Base-by-base conservation (phyloP, 2,113 vertebrate species). In the Genyomyrus donnyi region DNA sequence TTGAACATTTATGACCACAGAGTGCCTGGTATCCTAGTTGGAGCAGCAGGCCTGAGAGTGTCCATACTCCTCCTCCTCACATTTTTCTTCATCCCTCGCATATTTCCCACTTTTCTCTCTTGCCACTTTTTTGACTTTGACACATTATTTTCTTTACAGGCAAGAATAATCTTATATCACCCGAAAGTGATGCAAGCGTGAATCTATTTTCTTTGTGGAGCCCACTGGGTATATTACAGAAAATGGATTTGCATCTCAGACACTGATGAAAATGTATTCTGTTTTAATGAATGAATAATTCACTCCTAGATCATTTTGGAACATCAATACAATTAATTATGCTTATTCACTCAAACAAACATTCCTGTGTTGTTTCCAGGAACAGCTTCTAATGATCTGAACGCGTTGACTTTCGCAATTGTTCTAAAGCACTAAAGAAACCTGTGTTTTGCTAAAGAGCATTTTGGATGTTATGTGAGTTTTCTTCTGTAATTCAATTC, bases 141-240 rank as follows among this genome's bases (percentile, higher is more conserved):
- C 94, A 92, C 93, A 94, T 94, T 84, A 93, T 94, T 95, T 92
- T 90, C 92, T 91, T 1, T 10, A 27, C 90, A 89, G 62, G 77
- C 31, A 92, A 93, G 91, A 93, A 91, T 92, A 87, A 83, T 91
- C 84, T 90, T 89, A 91, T 92, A 93, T 94, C 93, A 92, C 90
- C 92, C 62, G 89, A 90, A 89, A 91, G 86, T 84, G 92, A 91
- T 91, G 83, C 39, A 49, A 21, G 83, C 58, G 77, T 87, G 91
- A 91, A 92, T 92, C 93, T 89, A 92, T 92, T 90, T 27, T 91
- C 91, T 87, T 89, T 3, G 74, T 85, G 92, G 74, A 92, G 92
- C 91, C 88, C 45, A 89, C 19, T 48, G 42, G 45, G 83, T 85
- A 24, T 48, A 19, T 85, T 24, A 9, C 91, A 87, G 89, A 46